These are phyloP conservation scores for Odocoileus virginianus DNA, from an alignment of 2,113 vertebrate species.

Conservation along the genomic window DNA sequence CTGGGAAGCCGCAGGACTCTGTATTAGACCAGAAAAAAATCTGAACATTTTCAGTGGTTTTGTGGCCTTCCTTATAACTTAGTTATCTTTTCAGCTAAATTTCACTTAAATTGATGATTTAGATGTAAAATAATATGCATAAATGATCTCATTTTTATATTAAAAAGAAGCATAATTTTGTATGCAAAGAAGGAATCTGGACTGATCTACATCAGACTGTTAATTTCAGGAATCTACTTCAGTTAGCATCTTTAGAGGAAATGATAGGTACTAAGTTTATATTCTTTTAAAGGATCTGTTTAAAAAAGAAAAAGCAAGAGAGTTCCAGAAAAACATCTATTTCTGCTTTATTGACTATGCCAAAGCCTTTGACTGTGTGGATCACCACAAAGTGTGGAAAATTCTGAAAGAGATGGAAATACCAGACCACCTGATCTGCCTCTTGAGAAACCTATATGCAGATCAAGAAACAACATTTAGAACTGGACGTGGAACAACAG, in stretches of 20 bases:
- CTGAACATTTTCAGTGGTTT: neutral
- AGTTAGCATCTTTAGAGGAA: neutral
- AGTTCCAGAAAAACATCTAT: neutral
- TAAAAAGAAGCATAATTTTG: neutral
- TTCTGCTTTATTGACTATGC: neutral
- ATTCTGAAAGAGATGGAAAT: neutral
- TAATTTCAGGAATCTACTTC: neutral
- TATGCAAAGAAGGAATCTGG: neutral
- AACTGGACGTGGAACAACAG: neutral
- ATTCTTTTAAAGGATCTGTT: neutral
- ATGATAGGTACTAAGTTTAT: neutral
- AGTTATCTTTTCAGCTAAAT: neutral
- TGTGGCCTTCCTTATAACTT: neutral
- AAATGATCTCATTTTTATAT: constrained; percentile 17
- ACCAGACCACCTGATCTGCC: neutral
- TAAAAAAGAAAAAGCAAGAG: neutral
- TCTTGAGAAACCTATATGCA: neutral
- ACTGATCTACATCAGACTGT: neutral
- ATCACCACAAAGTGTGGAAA: neutral
- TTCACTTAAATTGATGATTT: constrained; percentile 18
- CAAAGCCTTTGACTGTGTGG: neutral
- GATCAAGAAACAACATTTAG: neutral
- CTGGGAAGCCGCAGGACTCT: neutral
- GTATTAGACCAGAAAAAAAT: neutral
- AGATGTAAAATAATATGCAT: neutral